Percentiles rank a stretch among this genome's conserved stretches.
Conservation (phyloP, 2,113 vertebrate species). For the Siniperca knerii region DNA sequence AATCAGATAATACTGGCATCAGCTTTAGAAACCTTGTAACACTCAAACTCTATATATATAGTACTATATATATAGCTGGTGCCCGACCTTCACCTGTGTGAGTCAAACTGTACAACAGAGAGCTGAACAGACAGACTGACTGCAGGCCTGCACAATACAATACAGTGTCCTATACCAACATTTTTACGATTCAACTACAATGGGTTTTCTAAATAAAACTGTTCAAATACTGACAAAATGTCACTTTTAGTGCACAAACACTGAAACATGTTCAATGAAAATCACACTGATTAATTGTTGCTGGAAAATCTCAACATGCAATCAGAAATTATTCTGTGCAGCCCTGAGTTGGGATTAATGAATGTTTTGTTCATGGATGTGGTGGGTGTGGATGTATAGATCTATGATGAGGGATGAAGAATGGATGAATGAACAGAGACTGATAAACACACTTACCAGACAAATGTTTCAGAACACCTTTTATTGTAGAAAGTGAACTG, state of each 20-base stretch:
- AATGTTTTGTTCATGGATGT: not conserved
- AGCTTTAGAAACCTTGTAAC: not conserved
- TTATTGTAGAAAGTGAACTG: not conserved
- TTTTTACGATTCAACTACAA: not conserved
- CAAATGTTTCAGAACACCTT: constrained; percentile 47
- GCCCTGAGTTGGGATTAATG: not conserved
- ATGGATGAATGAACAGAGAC: constrained; percentile 27
- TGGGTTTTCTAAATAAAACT: not conserved
- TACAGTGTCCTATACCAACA: not conserved
- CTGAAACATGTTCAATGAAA: not conserved
- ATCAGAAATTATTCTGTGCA: not conserved
- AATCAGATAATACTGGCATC: not conserved
- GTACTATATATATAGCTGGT: too few relatives aligned
- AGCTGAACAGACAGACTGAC: not conserved
- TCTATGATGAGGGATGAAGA: not conserved
- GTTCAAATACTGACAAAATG: not conserved
- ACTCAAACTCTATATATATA: not conserved
- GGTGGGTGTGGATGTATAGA: not conserved
- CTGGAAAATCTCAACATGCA: not conserved
- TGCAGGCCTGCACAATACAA: not conserved
- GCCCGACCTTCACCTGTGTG: not conserved
- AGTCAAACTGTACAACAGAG: not conserved
- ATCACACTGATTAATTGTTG: not conserved
- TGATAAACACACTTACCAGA: not conserved
- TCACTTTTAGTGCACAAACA: not conserved